phyloP scores from a whole-genome alignment of 64 coral and sea anemone genomes.

The Pocillopora verrucosa region DNA sequence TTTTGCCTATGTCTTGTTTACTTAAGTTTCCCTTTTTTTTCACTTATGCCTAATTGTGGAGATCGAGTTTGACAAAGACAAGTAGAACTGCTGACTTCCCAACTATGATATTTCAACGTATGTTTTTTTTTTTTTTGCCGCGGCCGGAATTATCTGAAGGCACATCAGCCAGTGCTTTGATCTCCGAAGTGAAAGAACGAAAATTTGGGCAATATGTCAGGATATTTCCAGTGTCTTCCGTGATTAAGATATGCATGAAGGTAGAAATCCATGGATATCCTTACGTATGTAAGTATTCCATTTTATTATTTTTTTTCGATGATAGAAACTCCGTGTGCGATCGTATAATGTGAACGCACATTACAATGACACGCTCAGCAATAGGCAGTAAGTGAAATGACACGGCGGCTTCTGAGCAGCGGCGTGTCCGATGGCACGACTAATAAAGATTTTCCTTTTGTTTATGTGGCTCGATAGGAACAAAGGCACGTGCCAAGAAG shows the following conservation, averaged over 20 bases:
- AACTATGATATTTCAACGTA: neutral
- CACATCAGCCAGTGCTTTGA: neutral
- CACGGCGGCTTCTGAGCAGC: too few relatives aligned
- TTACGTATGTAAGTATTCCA: neutral
- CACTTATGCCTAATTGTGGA: neutral
- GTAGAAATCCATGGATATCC: neutral
- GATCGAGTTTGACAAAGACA: neutral
- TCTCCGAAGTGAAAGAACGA: neutral
- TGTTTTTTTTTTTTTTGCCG: neutral
- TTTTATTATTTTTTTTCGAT: too few relatives aligned
- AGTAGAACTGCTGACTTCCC: neutral
- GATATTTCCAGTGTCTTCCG: neutral
- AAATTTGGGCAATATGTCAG: constrained; percentile 14
- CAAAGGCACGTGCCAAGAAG: too few relatives aligned
- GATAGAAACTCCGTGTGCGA: too few relatives aligned
- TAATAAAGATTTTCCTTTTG: too few relatives aligned
- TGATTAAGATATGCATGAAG: neutral
- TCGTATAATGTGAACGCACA: too few relatives aligned
- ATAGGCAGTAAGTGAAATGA: too few relatives aligned
- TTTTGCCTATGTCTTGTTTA: neutral
- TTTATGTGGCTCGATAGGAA: too few relatives aligned
- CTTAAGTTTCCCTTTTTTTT: too few relatives aligned
- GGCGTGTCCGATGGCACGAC: too few relatives aligned
- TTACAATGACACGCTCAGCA: too few relatives aligned
- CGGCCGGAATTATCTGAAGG: constrained; percentile 18